Base-by-base conservation (phyloP, 1,140 invertebrate genomes). In the Aphaenogaster ashmeadi region DNA sequence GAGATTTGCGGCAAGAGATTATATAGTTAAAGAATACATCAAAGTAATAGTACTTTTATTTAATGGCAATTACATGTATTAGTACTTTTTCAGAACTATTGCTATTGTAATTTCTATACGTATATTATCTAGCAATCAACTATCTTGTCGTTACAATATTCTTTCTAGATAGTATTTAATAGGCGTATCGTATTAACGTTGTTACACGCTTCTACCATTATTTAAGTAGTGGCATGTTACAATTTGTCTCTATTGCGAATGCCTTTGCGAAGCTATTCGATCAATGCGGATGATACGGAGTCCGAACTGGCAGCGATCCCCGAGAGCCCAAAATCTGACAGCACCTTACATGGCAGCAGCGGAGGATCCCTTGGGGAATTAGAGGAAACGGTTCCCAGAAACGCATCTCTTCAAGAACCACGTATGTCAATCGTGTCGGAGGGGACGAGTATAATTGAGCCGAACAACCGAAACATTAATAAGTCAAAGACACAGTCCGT, bases 281-380 rank as follows among this genome's bases (percentile, higher is more conserved):
- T 97, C 87, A 98, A 98, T 94, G 97, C 97, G 78, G 98, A 98
- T 94, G 98, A 98, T 91, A 97, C 97, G 8, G 98, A 98, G 95
- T 98, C 97, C 38, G 98, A 98, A 94, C 95, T 98, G 90, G 98
- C 98, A 86, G 98, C 97, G 83, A 98, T 98, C 93, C 98, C 98
- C 50, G 98, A 98, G 95, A 98, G 98, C 94, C 97, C 98, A 92
- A 97, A 98, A 94, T 98, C 98, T 41, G 97, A 98, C 91, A 98
- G 97, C 93, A 98, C 97, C 50, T 95, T 98, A 64, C 97, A 98
- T 92, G 97, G 97, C 75, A 98, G 97, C 89, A 97, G 97, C 90
- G 97, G 93, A 72, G 96, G 96, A 92, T 96, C 95, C 27, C 95
- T 96, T 67, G 95, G 96, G 4, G 96, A 96, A 91, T 89, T 95